phyloP scores from a whole-genome alignment of 2,797 vertebrate genomes.

The Gephyroberyx darwinii region DNA sequence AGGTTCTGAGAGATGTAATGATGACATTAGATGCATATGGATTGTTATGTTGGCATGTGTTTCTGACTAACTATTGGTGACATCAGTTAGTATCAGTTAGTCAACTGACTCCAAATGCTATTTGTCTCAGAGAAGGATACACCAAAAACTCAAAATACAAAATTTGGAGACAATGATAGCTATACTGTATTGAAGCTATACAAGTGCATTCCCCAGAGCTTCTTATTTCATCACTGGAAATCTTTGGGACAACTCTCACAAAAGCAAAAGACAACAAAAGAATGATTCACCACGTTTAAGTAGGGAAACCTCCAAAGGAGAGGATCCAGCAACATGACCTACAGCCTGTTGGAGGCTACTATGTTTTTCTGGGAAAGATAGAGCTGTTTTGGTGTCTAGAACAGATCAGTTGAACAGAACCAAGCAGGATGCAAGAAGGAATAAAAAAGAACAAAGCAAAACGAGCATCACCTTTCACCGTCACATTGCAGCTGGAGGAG shows the following conservation, averaged over 20 bases:
- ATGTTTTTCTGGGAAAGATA: constrained; percentile 87
- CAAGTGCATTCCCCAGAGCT: constrained; percentile 89
- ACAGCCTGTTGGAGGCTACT: constrained; percentile 85
- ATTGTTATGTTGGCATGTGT: constrained; percentile 40
- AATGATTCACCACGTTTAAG: constrained; percentile 85
- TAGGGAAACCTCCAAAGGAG: constrained; percentile 86
- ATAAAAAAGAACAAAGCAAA: constrained; percentile 36
- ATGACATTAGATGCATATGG: constrained; percentile 31
- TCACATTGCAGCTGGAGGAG: constrained; percentile 85
- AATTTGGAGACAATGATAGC: constrained; percentile 84
- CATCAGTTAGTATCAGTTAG: neutral
- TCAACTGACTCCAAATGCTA: neutral
- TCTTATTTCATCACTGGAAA: constrained; percentile 80
- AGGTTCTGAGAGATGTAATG: constrained; percentile 68
- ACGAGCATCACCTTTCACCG: constrained; percentile 89
- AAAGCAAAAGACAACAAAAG: constrained; percentile 83
- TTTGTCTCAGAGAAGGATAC: neutral
- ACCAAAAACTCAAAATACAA: constrained; percentile 69
- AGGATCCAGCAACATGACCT: constrained; percentile 85
- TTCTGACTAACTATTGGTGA: neutral
- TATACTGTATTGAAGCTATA: constrained; percentile 75
- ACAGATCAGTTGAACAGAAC: constrained; percentile 34
- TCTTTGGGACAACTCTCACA: constrained; percentile 83
- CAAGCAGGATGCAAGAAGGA: neutral
- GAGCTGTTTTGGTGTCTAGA: constrained; percentile 87